Evolutionary conservation across 1,140 invertebrate species (phyloP), one percentile per base, ranked within the genome.

Genomic region (Megalonaias nervosa): DNA sequence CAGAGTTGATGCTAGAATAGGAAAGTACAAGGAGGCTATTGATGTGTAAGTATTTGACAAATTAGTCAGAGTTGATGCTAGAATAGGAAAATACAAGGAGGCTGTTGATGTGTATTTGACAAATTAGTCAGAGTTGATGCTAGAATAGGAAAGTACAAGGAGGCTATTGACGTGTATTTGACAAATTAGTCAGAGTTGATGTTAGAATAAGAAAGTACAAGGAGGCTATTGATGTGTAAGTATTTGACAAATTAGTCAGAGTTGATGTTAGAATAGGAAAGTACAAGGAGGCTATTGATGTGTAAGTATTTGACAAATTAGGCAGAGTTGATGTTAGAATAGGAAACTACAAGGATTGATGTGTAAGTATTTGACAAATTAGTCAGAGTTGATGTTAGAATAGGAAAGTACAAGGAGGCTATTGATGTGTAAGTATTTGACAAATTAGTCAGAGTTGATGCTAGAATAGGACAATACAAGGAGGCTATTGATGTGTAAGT

Each of bases 81-180:
- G 86, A 81, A 87, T 82, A 79, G 89, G 89, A 71, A 82, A 90
- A 67, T 91, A 84, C 79, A 78, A 86, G 69, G 83, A 89, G 68
- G 90, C 90, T 59, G 88, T 91, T 62, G 84, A 89, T 62, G 84
- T 91, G 86, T 90, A 82, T 86, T 91, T 31, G 90, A 91, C 69
- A 91, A 91, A 72, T 62, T 90, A 11, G 90, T 89, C 58, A 77
- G 89, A 80, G 89, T 90, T 57, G 84, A 90, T 80, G 89, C 89
- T 0, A 87, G 86, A 81, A n/a, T n/a, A 79, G 89, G 89, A 71
- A 82, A 90, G 64, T 91, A 84, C 79, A 79, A 86, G 70, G 83
- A 89, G 68, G 90, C 90, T 59, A 88, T 91, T 65, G 83, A 88
- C 59, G 84, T 91, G 87, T 26, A 26, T 26, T 26, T 26, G 26